Base-by-base conservation (phyloP, 2,888 invertebrate genomes). In the Plebejus melissa region DNA sequence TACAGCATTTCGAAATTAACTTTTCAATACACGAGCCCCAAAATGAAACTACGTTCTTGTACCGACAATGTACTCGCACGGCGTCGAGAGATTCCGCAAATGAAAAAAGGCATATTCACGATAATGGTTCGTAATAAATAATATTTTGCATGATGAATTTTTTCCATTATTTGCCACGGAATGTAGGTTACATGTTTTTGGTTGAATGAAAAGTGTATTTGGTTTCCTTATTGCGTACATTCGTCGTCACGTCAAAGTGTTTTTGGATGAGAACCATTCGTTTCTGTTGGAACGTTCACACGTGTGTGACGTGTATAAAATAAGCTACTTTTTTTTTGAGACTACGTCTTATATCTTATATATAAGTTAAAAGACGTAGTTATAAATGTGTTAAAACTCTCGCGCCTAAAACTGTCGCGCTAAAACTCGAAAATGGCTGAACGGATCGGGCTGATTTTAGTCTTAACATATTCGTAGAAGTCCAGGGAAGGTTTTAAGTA, bases 111-210 rank as follows among this genome's bases (percentile, higher is more conserved):
- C 72, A 71, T 71, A 71, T 41, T 41, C 50, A 32, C 54, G 13
- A 54, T 72, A 72, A 72, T 72, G 72, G 54, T 50, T 54, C 22
- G 72, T 72, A 50, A 72, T 72, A 72, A 72, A 72, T 54, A 72
- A 72, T 54, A 72, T 72, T 72, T 54, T 72, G 54, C 4, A 50
- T 50, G 50, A 72, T 72, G 54, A 72, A 72, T 72, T 50, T 72
- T 72, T 72, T 50, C 72, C 72, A 72, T 72, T 72, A 50, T 72
- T 72, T 41, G 72, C 28, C 32, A 72, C 72, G 72, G 50, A 54
- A 54, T 72, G 54, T 72, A 32, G 54, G 72, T 54, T 72, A 50
- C 50, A 50, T 50, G 46, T 72, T 72, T 32, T 71, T 46, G 46
- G 71, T 46, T 46, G 22, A 46, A 71, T 71, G 71, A 41, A 41